Evolutionary conservation across 2,888 invertebrate species (phyloP).

Genomic region (Lomographa bimaculata): DNA sequence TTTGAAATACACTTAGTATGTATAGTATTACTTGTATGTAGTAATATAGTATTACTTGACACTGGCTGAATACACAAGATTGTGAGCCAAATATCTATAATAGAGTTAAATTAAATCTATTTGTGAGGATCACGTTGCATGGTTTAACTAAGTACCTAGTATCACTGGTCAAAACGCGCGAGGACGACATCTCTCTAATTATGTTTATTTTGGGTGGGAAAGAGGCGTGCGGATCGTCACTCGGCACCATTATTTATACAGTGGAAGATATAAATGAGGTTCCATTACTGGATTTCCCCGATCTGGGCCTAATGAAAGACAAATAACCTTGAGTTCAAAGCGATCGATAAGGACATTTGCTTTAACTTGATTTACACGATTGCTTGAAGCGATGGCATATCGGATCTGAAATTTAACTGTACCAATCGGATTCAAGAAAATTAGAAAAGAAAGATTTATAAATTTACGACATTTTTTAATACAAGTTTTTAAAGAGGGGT

Average conservation of each 20-base stretch:
- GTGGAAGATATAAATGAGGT: slow-evolving; percentile 72
- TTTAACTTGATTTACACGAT: slow-evolving; percentile 61
- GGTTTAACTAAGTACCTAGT: slow-evolving; percentile 3
- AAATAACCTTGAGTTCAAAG: slow-evolving; percentile 71
- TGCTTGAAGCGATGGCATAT: slow-evolving; percentile 22
- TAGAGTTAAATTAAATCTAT: no score
- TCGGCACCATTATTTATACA: slow-evolving; percentile 67
- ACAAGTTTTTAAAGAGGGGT: slow-evolving; percentile 15
- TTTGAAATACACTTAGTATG: no score
- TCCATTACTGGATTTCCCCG: slow-evolving; percentile 74
- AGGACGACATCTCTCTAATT: slow-evolving; percentile 61
- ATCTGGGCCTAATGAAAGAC: slow-evolving; percentile 74
- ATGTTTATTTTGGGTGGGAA: slow-evolving; percentile 61
- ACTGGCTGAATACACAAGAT: no score
- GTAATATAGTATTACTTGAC: no score
- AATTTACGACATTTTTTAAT: not conserved
- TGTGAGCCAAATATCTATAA: no score
- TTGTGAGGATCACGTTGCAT: no score
- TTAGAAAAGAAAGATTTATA: no score
- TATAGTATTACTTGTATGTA: no score
- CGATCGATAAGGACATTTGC: slow-evolving; percentile 64
- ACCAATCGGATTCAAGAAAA: not conserved
- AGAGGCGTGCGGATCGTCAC: slow-evolving; percentile 52
- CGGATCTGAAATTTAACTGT: slow-evolving; percentile 13
- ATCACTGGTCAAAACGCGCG: slow-evolving; percentile 36